phyloP scores from a whole-genome alignment of 2,888 invertebrate genomes.

The Elmis aenea region DNA sequence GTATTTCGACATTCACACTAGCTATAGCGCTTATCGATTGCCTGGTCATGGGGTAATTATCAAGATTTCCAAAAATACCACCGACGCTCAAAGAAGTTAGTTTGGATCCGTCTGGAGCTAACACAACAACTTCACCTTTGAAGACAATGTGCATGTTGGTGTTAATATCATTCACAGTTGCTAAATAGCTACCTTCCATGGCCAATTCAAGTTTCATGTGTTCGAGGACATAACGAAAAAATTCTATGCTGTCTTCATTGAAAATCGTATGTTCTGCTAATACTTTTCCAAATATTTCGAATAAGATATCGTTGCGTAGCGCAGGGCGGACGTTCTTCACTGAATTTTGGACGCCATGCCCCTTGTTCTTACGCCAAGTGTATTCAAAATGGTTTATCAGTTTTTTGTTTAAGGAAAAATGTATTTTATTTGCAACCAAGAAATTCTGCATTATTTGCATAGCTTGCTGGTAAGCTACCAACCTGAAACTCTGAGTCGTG shows the following conservation, averaged over 20 bases:
- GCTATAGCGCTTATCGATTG: conserved; percentile 12
- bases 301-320: conserved; percentile 18
- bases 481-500: background rate
- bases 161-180: conserved; percentile 15
- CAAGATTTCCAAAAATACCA: conserved; percentile 21
- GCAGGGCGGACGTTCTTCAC: conserved; percentile 7
- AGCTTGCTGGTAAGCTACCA: conserved; percentile 12
- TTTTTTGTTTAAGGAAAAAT: too few species aligned
- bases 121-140: conserved; percentile 13
- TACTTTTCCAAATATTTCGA: conserved; percentile 16
- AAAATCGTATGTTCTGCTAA: conserved; percentile 10
- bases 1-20: conserved; percentile 13
- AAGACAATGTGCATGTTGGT: conserved; percentile 4
- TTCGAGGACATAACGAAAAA: conserved; percentile 15
- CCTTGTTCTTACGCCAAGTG: conserved; percentile 12
- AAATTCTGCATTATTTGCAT: conserved; percentile 8
- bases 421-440: conserved; percentile 9
- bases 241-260: conserved; percentile 8
- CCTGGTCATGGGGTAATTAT: conserved; percentile 7
- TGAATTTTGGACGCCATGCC: conserved; percentile 4
- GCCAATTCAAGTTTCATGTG: conserved; percentile 6
- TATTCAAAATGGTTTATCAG: conserved; percentile 12
- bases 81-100: conserved; percentile 15
- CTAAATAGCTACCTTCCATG: conserved; percentile 10
- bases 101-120: conserved; percentile 16